Base-by-base conservation (phyloP, 2,888 invertebrate species). In the Ophion obscuratus region DNA sequence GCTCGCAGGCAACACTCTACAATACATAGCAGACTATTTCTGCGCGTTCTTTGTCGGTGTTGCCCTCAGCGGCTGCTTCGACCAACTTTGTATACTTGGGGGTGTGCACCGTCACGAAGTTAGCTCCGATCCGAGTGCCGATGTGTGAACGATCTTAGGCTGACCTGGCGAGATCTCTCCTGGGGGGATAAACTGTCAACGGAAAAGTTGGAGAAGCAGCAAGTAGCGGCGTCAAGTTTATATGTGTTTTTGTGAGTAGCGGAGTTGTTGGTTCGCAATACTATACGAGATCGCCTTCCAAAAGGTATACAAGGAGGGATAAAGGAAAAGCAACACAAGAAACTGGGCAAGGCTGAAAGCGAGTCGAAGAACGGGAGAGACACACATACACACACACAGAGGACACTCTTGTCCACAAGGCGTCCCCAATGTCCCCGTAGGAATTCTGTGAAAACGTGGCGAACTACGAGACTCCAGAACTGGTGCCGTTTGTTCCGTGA, bases 401-500 rank as follows among this genome's bases (percentile, higher is more conserved):
- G 36, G 36, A 78, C 27, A 59, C 47, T 20, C 44, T 17, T 59
- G 40, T 24, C 4, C 73, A n/a, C 59, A 44, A 53, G 6, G 36
- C n/a, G 47, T 27, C 2, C 10, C 24, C 53, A 20, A 20, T 31
- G 66, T 44, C 59, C 83, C 83, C 80, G 82, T 79, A 66, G 85
- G 68, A 68, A 67, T 75, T 73, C 62, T 61, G 80, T 27, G n/a
- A 44, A 81, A 81, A 77, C 83, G 85, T 86, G 73, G 80, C 67
- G 5, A 57, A 59, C 83, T 76, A 74, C 83, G 85, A 86, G 80
- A 80, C 82, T 76, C 80, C 62, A 31, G 64, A 73, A 53, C 79
- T 76, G 73, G 75, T 74, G 76, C 68, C 83, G 77, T 88, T 88
- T 85, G 83, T 89, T 88, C 83, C 77, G 78, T 74, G 86, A 88